Evolutionary conservation across 1,140 invertebrate species (phyloP).

Genomic region (Drosophila grimshawi): DNA sequence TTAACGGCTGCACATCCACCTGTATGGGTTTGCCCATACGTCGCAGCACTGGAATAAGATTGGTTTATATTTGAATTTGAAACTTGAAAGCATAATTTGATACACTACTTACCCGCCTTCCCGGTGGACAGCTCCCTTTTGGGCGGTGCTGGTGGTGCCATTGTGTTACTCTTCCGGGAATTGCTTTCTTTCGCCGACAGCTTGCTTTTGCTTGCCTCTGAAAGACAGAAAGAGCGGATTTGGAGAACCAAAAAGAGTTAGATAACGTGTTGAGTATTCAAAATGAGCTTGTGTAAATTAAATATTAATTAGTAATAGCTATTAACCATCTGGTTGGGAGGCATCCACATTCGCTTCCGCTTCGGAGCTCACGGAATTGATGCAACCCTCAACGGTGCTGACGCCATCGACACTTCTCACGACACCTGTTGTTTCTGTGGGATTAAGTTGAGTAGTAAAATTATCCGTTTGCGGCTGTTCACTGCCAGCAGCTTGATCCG

Average conservation of each 20-base stretch:
- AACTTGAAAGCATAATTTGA: not conserved
- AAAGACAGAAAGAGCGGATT: not conserved
- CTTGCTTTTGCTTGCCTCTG: slow-evolving; percentile 21
- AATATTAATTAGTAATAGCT: slow-evolving; percentile 45
- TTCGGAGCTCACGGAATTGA: slow-evolving; percentile 20
- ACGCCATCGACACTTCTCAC: slow-evolving; percentile 9
- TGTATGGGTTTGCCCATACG: not conserved
- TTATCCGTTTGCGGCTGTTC: not conserved
- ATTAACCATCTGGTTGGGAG: slow-evolving; percentile 69
- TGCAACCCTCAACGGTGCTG: slow-evolving; percentile 22
- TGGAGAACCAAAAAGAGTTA: slow-evolving; percentile 27
- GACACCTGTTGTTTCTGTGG: slow-evolving; percentile 70
- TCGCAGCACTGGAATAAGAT: slow-evolving; percentile 11
- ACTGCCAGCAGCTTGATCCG: not conserved
- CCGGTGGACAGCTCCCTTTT: not conserved
- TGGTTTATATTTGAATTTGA: not conserved
- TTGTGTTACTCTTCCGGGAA: not conserved
- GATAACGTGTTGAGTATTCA: not conserved
- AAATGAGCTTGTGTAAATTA: too few species aligned
- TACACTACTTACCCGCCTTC: slow-evolving; percentile 14
- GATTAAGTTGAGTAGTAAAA: not conserved
- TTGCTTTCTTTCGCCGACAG: not conserved
- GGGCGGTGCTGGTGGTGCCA: slow-evolving; percentile 17
- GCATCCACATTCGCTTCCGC: slow-evolving; percentile 44
- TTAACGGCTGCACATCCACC: not conserved